Evolutionary conservation across 2,113 vertebrate genomes (phyloP).

Genomic region (Oceanites oceanicus): DNA sequence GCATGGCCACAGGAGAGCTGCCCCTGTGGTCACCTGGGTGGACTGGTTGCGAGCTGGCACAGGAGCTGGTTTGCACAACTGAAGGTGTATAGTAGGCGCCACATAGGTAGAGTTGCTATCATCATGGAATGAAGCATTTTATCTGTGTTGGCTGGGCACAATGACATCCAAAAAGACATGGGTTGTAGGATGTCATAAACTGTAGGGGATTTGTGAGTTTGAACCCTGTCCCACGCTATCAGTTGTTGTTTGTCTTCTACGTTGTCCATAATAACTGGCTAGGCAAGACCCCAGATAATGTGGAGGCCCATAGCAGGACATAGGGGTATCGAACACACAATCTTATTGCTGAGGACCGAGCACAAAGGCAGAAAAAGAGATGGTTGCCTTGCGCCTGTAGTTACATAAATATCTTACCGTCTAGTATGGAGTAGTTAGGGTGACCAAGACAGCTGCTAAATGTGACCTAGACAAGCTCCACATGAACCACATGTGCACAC

Average conservation of each 20-base stretch:
- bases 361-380: neutral
- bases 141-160: neutral
- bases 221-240: neutral
- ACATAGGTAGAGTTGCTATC: neutral
- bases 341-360: neutral
- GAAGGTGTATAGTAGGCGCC: neutral
- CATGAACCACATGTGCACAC: fast-evolving
- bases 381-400: neutral
- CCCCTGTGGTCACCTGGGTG: neutral
- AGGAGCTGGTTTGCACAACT: neutral
- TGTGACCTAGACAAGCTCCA: neutral
- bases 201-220: neutral
- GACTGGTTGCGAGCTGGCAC: neutral
- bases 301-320: neutral
- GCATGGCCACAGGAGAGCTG: neutral
- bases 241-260: neutral
- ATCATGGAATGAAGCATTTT: neutral
- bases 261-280: neutral
- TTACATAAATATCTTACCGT: neutral
- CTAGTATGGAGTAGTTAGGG: neutral
- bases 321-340: neutral
- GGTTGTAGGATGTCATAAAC: neutral
- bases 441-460: neutral
- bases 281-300: neutral
- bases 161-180: neutral